Conservation (phyloP, 2,888 invertebrate genomes). For the Machimus rusticus region DNA sequence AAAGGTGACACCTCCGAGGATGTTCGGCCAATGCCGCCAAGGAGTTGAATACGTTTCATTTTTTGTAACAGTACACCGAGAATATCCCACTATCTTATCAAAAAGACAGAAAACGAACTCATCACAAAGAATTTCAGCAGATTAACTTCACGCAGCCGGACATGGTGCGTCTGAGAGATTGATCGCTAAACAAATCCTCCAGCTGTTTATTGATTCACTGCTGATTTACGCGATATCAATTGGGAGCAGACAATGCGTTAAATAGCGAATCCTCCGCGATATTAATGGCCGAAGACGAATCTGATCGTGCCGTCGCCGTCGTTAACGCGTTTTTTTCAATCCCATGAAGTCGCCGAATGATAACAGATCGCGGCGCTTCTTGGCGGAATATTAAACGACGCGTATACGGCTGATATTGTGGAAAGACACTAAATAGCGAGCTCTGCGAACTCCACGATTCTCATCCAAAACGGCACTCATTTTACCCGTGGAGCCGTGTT, state of each 20-base stretch:
- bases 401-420: not conserved
- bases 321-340: not conserved
- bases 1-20: conserved; percentile 61
- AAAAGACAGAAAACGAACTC: conserved; percentile 31
- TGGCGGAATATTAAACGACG: not conserved
- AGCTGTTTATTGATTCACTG: conserved; percentile 13
- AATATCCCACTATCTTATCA: conserved; percentile 32
- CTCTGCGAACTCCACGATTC: not conserved
- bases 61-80: not conserved
- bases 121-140: not conserved
- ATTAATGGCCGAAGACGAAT: not conserved
- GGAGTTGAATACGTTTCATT: conserved; percentile 25
- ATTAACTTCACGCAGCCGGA: not conserved
- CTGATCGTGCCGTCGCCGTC: not conserved
- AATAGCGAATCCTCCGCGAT: not conserved
- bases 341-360: not conserved
- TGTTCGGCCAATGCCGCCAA: conserved; percentile 50
- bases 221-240: not conserved
- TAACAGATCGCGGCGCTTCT: conserved; percentile 10
- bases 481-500: not conserved
- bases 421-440: not conserved
- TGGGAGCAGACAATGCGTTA: not conserved
- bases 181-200: not conserved
- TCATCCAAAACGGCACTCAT: not conserved
- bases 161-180: not conserved